Base-by-base conservation (phyloP, 2,888 invertebrate species). In the Hofmannophila pseudospretella region DNA sequence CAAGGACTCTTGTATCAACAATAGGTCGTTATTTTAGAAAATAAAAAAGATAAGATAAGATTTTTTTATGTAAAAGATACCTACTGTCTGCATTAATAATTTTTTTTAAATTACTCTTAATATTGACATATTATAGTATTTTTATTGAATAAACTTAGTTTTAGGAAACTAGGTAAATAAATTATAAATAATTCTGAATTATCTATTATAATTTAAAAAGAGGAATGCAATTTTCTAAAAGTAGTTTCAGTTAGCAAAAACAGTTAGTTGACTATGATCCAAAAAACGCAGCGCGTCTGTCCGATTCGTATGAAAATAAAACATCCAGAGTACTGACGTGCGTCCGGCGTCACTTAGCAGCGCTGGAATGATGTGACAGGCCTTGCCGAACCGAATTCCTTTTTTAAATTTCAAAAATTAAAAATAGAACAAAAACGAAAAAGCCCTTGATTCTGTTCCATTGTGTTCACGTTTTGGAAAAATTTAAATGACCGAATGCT, bases 331-430 rank as follows among this genome's bases (percentile, higher is more conserved):
- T 72, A 79, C 66, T 84, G 85, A 85, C 85, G 85, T 82, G 85
- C 85, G 86, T 84, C 85, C 81, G 81, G 84, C 85, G 84, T 85
- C 86, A 85, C 86, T 85, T 84, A 84, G 81, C 79, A 80, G 85
- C 84, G 84, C 78, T 71, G 82, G 85, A 82, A 76, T 85, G 85
- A 85, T 84, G 85, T 85, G 86, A 85, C 85, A 82, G 86, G 72
- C 74, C 71, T 81, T 78, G 81, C 81, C 79, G 81, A 84, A 72
- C 68, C 75, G 79, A 79, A 72, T 80, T 72, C 79, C 78, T 77
- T 78, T 80, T 84, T 81, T 72, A 66, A 71, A 70, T 73, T 70
- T 71, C 62, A 48, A 67, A 73, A 81, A 78, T 78, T 75, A 67
- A 79, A 85, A 80, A 79, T 64, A 75, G 66, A 72, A 70, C 57